Evolutionary conservation across 2,888 invertebrate genomes (phyloP), one percentile per base, ranked within the genome.

Genomic region (Tanypteryx hageni): DNA sequence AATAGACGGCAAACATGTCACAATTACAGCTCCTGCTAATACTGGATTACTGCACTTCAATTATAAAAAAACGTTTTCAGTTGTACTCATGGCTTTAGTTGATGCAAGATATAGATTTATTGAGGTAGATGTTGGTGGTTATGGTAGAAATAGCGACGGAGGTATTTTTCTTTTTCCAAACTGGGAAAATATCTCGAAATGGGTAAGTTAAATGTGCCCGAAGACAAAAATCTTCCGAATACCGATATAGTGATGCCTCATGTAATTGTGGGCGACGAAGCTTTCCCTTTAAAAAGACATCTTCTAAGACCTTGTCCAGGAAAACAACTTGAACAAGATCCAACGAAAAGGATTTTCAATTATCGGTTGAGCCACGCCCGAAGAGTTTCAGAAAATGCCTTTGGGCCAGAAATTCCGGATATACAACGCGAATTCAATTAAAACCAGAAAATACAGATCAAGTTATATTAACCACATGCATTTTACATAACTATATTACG

Each of bases 221-320:
- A 93, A 92, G 93, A 93, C 93, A 93, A 93, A 93, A 18, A 91
- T 18, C 93, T 94, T 83, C 94, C 94, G 84, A 94, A 93, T 92
- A 94, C 93, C 85, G 93, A 93, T 92, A 92, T 83, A 93, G 59
- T 14, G 9, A 59, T 93, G 68, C 94, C 94, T 64, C 92, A 94
- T 93, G 94, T 94, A 92, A 93, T 94, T 92, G 93, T 94, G 27
- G 94, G 93, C 8, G 94, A 94, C 92, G 94, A 94, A 92, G 94
- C 94, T 58, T 94, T 94, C 92, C 93, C 94, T 44, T 82, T 93
- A n/a, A 93, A 93, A 93, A 92, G 92, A 9, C 92, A 94, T 86
- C 91, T 93, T n/a, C n/a, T n/a, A n/a, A n/a, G n/a, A n/a, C n/a
- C n/a, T n/a, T n/a, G n/a, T n/a, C n/a, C n/a, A n/a, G 86, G 92